Percentiles rank a stretch among this genome's conserved stretches.
Evolutionary conservation across 2,797 vertebrate species (phyloP).

Genomic region (Neosalanx taihuensis): DNA sequence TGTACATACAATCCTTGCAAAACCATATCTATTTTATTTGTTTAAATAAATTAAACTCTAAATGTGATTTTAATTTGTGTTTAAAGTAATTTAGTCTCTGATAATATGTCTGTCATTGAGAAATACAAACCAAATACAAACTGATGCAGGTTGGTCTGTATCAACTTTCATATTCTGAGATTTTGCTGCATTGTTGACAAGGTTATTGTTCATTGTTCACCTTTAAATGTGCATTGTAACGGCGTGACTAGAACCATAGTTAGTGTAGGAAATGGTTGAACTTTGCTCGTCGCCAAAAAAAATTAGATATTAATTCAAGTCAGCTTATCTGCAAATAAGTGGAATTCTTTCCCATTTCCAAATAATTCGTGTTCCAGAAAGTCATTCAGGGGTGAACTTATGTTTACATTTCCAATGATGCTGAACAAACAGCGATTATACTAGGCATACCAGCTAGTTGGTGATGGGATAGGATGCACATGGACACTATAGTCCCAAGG

Average conservation of each 20-base stretch:
- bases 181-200: too few species aligned
- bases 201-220: too few species aligned
- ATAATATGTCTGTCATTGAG: too few species aligned
- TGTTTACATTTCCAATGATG: slow-evolving; percentile 47
- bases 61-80: too few species aligned
- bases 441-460: slow-evolving; percentile 33
- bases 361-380: slow-evolving; percentile 3
- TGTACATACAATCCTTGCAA: slow-evolving; percentile 51
- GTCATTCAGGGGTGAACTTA: slow-evolving; percentile 3
- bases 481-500: slow-evolving; percentile 23
- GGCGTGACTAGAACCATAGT: background rate
- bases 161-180: too few species aligned
- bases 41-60: slow-evolving; percentile 41
- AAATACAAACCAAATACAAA: too few species aligned
- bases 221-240: too few species aligned
- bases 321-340: slow-evolving; percentile 10
- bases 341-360: slow-evolving; percentile 10
- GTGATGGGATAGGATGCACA: slow-evolving; percentile 23
- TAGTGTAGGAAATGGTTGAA: background rate
- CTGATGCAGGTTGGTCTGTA: too few species aligned
- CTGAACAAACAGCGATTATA: slow-evolving; percentile 42
- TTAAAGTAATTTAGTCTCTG: too few species aligned
- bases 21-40: slow-evolving; percentile 42
- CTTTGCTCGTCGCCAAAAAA: background rate
- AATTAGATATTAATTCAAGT: slow-evolving; percentile 1